A percentile compares a stretch with the other conserved stretches of the same genome.
Conservation (phyloP, 2,113 vertebrate species). For the Thunnus thynnus region DNA sequence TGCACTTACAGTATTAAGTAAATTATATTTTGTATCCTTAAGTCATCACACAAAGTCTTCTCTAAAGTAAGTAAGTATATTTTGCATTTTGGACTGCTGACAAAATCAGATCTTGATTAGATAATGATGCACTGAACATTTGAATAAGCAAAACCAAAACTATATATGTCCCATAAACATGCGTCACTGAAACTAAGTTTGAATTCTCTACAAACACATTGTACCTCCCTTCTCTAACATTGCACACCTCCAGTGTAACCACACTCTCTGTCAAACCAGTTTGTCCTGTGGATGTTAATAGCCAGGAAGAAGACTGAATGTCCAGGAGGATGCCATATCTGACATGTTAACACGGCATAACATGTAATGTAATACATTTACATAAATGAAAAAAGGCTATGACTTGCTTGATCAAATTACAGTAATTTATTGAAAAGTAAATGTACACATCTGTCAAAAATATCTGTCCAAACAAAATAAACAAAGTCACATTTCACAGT, state of each 20-base stretch:
- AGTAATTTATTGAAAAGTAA: conserved; percentile 41
- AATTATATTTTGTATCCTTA: background rate
- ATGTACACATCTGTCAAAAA: background rate
- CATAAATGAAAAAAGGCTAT: background rate
- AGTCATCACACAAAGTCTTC: background rate
- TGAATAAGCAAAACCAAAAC: conserved; percentile 20
- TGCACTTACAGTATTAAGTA: background rate
- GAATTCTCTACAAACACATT: conserved; percentile 43
- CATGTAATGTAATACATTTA: background rate
- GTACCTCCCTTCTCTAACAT: background rate
- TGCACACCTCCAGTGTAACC: conserved; percentile 19
- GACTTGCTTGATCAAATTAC: background rate
- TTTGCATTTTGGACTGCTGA: background rate
- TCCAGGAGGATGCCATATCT: background rate
- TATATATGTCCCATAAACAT: background rate
- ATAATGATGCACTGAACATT: background rate
- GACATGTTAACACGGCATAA: background rate
- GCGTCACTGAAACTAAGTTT: conserved; percentile 69
- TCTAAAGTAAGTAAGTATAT: background rate
- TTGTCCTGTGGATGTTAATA: conserved; percentile 50
- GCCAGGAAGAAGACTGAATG: conserved; percentile 2
- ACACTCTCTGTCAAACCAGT: conserved; percentile 85
- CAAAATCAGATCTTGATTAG: background rate
- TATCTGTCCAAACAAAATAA: conserved; percentile 1
- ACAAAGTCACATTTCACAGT: conserved; percentile 28